Evolutionary conservation across 2,797 vertebrate species (phyloP), one percentile per base, ranked within the genome.

Genomic region (Benthosema pterotum): DNA sequence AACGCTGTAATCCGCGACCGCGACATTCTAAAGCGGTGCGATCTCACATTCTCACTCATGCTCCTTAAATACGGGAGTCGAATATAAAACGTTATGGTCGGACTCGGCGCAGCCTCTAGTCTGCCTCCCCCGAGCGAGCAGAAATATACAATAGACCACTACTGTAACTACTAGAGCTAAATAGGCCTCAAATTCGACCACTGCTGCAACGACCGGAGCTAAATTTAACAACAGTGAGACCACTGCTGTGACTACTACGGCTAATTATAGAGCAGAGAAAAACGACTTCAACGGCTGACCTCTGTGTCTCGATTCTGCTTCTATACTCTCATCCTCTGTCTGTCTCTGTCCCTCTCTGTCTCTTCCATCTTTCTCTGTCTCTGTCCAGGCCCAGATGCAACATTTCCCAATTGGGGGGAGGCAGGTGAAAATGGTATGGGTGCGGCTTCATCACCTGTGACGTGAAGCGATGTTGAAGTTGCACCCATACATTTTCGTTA

Each of bases 241-340:
- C 32, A 50, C 11, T 11, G 48, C 17, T 19, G 49, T 19, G 18
- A 11, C 17, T 11, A 18, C 49, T 19, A 19, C 17, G 60, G 42
- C 53, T 69, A 58, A 75, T 53, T 77, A 80, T 63, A 73, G 67
- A 57, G 52, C 28, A 18, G 9, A 5, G 57, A 16, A 42, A n/a
- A 74, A 71, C 51, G 11, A 6, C 1, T 52, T 22, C 50, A 58
- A 28, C 53, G 53, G 16, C 32, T 15, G 19, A 25, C 12, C 11
- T 38, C 55, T 67, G 19, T 79, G 62, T 52, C 51, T 25, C 51
- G 8, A 14, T 18, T 19, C 17, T n/a, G n/a, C n/a, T n/a, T 48
- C 12, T 28, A n/a, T n/a, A n/a, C 42, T 14, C 12, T 9, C 50
- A 22, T 1, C 17, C 50, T 17, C 11, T 18, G 11, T 11, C 4